Evolutionary conservation across 1,140 invertebrate species (phyloP), one percentile per base, ranked within the genome.

Genomic region (Caenorhabditis remanei): DNA sequence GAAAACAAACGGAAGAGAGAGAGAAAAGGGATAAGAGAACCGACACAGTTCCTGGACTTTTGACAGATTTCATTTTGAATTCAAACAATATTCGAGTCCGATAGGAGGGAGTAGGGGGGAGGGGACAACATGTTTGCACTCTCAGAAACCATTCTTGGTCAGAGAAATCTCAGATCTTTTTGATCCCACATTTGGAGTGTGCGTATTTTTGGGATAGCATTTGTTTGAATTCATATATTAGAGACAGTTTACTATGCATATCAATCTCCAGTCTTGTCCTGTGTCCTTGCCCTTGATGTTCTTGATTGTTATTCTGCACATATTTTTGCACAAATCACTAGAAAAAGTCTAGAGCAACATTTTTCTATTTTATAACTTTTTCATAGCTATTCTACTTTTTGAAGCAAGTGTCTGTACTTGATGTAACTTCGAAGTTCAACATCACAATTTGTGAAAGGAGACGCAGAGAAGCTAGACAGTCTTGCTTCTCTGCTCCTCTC

Each of bases 1-100:
- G 71, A 79, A 79, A 79, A 79, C 46, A 79, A 50, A 79, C 19
- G 13, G 63, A 40, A 11, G 63, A 67, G 63, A 19, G 11, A 53
- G 11, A 53, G 16, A 53, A 11, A 53, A 53, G 3, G 11, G 67
- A n/a, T 13, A 41, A 75, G 63, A 40, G n/a, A 65, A 6, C 11
- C 41, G 43, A 41, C 41, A n/a, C 67, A 75, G 67, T 75, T 75
- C 67, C 67, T 48, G 67, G 67, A 75, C 41, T 75, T 75, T 75
- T 75, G 67, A 75, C 67, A 75, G 67, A 75, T 75, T 75, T 75
- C 67, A 19, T 48, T 46, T 48, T 75, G 8, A 21, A 65, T 61
- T 40, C 61, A 65, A 75, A 75, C 67, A 43, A 6, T 21, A 46
- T 6, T 75, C 13, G 67, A 3, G 2, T 67, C 14, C 41, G 8